Percentiles rank a stretch among this genome's conserved stretches.
phyloP scores from a whole-genome alignment of 2,113 vertebrate species.

The Scomber colias region DNA sequence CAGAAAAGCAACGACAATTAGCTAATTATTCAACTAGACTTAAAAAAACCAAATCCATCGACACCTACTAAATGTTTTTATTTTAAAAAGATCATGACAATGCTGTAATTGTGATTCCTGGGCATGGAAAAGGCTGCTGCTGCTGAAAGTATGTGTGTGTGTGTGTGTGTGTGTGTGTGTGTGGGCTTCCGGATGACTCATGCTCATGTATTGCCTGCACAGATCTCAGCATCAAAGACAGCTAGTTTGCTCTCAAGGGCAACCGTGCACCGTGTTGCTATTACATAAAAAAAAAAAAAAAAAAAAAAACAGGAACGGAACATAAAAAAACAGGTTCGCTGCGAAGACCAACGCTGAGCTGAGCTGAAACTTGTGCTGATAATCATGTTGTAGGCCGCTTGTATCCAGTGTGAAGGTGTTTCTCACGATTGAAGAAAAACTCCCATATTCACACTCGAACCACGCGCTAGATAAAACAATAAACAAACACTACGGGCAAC shows the following conservation, averaged over 20 bases:
- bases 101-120: slow-evolving; percentile 67
- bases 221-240: slow-evolving; percentile 78
- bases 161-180: slow-evolving; percentile 68
- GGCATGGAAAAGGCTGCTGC: slow-evolving; percentile 64
- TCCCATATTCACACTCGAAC: neutral
- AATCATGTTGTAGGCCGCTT: slow-evolving; percentile 44
- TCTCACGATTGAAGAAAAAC: slow-evolving; percentile 1
- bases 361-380: slow-evolving; percentile 43
- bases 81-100: slow-evolving; percentile 40
- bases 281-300: slow-evolving; percentile 73
- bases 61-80: slow-evolving; percentile 34
- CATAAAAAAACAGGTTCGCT: slow-evolving; percentile 68
- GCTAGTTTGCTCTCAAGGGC: slow-evolving; percentile 78
- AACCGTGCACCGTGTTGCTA: slow-evolving; percentile 63
- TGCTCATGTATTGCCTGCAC: slow-evolving; percentile 72
- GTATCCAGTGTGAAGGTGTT: slow-evolving; percentile 7
- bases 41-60: too few species aligned
- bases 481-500: too few species aligned
- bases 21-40: slow-evolving; percentile 1
- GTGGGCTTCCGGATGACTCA: slow-evolving; percentile 80
- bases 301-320: slow-evolving; percentile 58
- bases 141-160: slow-evolving; percentile 69
- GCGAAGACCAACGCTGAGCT: slow-evolving; percentile 36
- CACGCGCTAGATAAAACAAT: too few species aligned
- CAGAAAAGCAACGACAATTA: neutral